Percentiles rank a stretch among this genome's conserved stretches.
Conservation (phyloP, 2,888 invertebrate genomes). For the Aelia acuminata region DNA sequence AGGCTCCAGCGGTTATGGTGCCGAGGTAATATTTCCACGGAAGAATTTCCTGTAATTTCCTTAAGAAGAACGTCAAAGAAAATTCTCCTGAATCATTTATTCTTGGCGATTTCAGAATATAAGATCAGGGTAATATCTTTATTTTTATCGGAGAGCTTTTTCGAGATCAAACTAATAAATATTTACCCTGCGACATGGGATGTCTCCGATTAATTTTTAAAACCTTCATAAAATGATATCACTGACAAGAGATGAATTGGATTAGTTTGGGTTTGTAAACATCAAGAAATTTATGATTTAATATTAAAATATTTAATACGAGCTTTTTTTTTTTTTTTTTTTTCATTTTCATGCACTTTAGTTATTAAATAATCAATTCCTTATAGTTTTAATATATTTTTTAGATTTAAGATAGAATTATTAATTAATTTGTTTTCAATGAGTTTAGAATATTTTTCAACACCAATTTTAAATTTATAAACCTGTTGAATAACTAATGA, state of each 20-base stretch:
- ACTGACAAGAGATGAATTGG: not conserved
- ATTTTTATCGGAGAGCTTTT: not conserved
- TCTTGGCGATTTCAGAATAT: not conserved
- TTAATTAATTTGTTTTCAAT: too few relatives aligned
- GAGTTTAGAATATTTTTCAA: too few relatives aligned
- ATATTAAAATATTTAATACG: too few relatives aligned
- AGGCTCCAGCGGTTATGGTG: not conserved
- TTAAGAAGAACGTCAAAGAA: not conserved
- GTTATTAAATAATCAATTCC: too few relatives aligned
- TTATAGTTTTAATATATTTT: too few relatives aligned
- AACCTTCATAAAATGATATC: not conserved
- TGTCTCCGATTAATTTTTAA: not conserved
- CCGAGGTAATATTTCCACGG: not conserved
- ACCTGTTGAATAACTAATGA: too few relatives aligned
- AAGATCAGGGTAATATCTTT: not conserved
- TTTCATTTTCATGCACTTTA: too few relatives aligned
- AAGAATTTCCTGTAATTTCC: not conserved
- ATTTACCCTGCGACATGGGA: not conserved
- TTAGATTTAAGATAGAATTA: too few relatives aligned
- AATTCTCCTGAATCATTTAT: not conserved
- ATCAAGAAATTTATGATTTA: too few relatives aligned
- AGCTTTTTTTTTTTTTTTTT: too few relatives aligned
- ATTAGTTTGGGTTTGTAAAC: not conserved
- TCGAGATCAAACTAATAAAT: not conserved
- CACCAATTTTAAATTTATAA: too few relatives aligned